phyloP scores from a whole-genome alignment of 2,888 invertebrate genomes.

The Tolmerus cingulatus region DNA sequence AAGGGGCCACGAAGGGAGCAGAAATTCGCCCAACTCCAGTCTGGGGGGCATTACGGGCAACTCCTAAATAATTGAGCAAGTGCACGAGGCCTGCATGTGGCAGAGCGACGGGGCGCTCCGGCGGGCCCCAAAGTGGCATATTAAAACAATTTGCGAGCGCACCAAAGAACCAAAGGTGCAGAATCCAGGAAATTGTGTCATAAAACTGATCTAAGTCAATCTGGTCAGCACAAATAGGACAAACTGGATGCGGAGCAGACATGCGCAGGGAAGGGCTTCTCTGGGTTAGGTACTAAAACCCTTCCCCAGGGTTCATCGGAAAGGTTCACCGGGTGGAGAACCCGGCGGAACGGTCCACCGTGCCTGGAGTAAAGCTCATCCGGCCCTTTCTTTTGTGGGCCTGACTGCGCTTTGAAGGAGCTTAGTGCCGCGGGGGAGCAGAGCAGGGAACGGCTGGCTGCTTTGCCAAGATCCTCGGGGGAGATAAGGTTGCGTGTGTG shows the following conservation, averaged over 20 bases:
- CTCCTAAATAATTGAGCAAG: slow-evolving; percentile 23
- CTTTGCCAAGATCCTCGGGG: neutral
- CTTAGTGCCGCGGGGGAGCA: neutral
- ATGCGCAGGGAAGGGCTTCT: neutral
- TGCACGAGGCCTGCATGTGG: neutral
- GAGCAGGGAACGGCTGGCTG: neutral
- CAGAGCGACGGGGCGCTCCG: neutral
- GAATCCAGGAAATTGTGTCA: slow-evolving; percentile 17
- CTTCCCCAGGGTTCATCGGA: neutral
- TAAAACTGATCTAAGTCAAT: slow-evolving; percentile 28
- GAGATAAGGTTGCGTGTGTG: slow-evolving; percentile 21
- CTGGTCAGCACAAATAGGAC: slow-evolving; percentile 14
- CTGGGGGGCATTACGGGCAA: neutral
- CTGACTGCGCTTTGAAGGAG: neutral
- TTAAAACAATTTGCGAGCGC: slow-evolving; percentile 15
- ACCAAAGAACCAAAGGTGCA: neutral
- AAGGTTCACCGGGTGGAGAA: neutral
- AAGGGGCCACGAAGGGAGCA: neutral
- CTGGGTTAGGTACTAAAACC: neutral
- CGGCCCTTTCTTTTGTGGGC: neutral
- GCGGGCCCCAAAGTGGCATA: slow-evolving; percentile 2
- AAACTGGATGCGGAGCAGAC: neutral
- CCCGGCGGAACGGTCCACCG: neutral
- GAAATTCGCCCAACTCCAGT: neutral
- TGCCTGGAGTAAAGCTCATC: neutral